Base-by-base conservation (phyloP, 1,140 invertebrate species). In the Lordiphosa collinella region DNA sequence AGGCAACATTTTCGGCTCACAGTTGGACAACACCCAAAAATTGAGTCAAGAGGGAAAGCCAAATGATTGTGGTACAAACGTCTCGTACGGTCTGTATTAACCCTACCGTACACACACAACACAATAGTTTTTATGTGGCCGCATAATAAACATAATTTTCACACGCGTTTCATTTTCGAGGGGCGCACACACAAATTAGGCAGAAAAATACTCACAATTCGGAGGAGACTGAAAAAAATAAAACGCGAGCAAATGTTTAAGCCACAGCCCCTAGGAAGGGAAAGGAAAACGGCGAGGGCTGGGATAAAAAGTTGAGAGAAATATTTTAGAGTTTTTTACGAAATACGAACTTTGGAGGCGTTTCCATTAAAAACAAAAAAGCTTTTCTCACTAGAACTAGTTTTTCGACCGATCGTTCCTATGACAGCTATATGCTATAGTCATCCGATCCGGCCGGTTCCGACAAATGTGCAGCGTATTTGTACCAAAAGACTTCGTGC, bases 101-200 rank as follows among this genome's bases (percentile, higher is more conserved):
- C 48, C 41, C 52, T 49, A 47, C 48, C 41, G 32, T 49, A 41
- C 25, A 49, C 11, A 48, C 58, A 64, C 54, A 66, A 50, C 43
- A 69, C 72, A 64, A 64, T 63, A 47, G 62, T 46, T 73, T 73
- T 52, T 69, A 34, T 50, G 60, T 32, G 65, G 65, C 55, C 58
- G 73, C 57, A 80, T 69, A 82, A 80, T 70, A 75, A 75, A 75
- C 76, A 76, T 76, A 82, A 71, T 72, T 80, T 80, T 80, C 76
- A 80, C 78, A 80, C 76, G 76, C 78, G 71, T 80, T 80, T 80
- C 76, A 82, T 80, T 80, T 79, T 80, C 48, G 70, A 51, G 56
- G 47, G 49, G 69, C 62, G 76, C 68, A 69, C 56, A 72, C 75
- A 69, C 71, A 80, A 80, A 80, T 80, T 82, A 76, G 71, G 76